These are phyloP conservation scores for Cryptotis parvus DNA, from an alignment of 2,113 vertebrate genomes.

Conservation along the genomic window DNA sequence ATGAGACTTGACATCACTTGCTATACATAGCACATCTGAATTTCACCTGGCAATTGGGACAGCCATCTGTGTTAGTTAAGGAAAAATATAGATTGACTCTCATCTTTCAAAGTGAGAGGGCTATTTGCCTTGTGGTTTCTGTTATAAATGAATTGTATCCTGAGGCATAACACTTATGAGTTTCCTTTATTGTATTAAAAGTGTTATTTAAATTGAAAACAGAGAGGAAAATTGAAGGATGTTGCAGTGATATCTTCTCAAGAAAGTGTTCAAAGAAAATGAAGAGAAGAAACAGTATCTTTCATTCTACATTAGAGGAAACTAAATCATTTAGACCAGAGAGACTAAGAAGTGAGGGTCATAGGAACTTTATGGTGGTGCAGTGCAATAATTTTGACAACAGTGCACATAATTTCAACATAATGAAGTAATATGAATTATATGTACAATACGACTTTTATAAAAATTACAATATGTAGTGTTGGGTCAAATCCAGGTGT, in stretches of 20 bases:
- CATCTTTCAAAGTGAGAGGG: background rate
- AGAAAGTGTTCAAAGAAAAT: background rate
- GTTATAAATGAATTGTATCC: background rate
- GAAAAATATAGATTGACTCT: background rate
- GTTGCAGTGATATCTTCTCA: background rate
- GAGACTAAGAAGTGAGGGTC: background rate
- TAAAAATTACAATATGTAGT: too few relatives aligned
- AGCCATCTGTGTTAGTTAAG: slow-evolving; percentile 34
- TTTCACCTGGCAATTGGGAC: background rate
- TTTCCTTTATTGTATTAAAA: background rate
- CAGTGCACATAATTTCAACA: too few relatives aligned
- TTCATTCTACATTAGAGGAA: background rate
- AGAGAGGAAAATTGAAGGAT: background rate
- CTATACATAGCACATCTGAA: background rate
- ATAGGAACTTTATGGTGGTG: too few relatives aligned
- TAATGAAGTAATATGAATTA: too few relatives aligned
- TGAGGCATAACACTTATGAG: background rate
- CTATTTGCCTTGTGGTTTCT: background rate
- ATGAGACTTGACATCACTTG: background rate
- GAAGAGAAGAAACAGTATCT: background rate
- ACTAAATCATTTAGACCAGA: background rate
- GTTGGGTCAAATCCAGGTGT: too few relatives aligned
- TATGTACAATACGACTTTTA: too few relatives aligned
- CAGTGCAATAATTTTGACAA: too few relatives aligned
- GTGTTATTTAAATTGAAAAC: background rate